These are phyloP conservation scores for Pachyseris speciosa DNA, from an alignment of 64 coral and sea anemone genomes.

Conservation along the genomic window DNA sequence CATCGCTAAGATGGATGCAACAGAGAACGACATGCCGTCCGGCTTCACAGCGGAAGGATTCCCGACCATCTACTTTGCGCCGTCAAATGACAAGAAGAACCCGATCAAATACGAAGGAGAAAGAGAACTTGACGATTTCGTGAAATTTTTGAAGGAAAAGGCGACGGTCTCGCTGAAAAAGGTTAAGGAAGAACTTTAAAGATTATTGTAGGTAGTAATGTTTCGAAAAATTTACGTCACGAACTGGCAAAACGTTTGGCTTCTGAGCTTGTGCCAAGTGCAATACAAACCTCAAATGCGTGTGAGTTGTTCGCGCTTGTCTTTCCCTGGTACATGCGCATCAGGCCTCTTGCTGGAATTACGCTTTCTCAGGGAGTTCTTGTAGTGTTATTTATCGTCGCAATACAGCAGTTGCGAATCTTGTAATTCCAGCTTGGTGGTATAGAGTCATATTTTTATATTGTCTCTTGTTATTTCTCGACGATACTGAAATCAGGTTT, in stretches of 20 bases:
- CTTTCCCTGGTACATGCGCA: neutral
- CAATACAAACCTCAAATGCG: neutral
- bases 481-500: neutral
- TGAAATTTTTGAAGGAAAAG: conserved; percentile 89
- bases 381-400: too few relatives aligned
- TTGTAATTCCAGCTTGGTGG: too few relatives aligned
- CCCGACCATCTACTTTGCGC: conserved; percentile 91
- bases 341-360: too few relatives aligned
- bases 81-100: conserved; percentile 84
- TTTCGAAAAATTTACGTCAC: neutral
- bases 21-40: conserved; percentile 80
- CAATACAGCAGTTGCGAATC: too few relatives aligned
- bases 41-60: conserved; percentile 83
- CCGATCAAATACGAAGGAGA: conserved; percentile 89
- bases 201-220: conserved; percentile 18
- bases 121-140: conserved; percentile 82
- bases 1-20: conserved; percentile 97
- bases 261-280: neutral
- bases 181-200: conserved; percentile 88
- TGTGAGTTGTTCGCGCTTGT: neutral
- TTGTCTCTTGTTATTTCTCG: neutral
- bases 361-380: too few relatives aligned
- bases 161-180: conserved; percentile 72
- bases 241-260: neutral
- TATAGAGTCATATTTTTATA: neutral